These are phyloP conservation scores for Stenolophus ochropezus DNA, from an alignment of 2,888 invertebrate species.

Conservation along the genomic window DNA sequence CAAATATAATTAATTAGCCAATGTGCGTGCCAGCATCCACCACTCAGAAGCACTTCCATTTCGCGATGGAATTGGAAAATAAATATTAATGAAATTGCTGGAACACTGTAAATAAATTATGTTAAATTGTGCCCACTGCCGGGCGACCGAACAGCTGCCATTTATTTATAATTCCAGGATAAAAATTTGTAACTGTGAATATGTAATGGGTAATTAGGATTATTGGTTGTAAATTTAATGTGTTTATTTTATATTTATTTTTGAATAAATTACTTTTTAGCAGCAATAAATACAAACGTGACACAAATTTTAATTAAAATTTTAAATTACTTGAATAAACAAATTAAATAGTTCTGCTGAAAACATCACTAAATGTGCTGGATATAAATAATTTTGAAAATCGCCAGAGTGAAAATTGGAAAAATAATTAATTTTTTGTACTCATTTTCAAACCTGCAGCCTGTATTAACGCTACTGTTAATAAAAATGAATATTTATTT, in stretches of 20 bases:
- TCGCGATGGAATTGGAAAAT: constrained; percentile 38
- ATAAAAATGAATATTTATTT: no score
- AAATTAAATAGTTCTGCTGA: background rate
- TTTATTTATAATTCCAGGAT: constrained; percentile 11
- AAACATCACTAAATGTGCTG: background rate
- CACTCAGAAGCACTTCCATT: background rate
- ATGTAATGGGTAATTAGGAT: constrained; percentile 12
- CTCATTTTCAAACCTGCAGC: no score
- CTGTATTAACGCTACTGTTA: no score
- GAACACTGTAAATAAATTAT: constrained; percentile 34
- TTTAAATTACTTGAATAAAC: background rate
- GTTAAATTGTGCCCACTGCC: background rate
- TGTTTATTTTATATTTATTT: constrained; percentile 41
- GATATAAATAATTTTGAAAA: background rate
- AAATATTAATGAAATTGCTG: constrained; percentile 41
- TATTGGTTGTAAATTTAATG: constrained; percentile 32
- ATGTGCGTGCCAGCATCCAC: no score
- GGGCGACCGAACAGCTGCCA: constrained; percentile 2
- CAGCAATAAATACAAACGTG: constrained; percentile 8
- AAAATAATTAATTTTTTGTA: background rate
- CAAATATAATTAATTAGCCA: constrained; percentile 44
- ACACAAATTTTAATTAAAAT: constrained; percentile 13
- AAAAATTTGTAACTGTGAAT: constrained; percentile 8
- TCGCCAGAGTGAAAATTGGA: background rate
- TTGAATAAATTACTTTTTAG: constrained; percentile 30